phyloP scores from a whole-genome alignment of 1,140 invertebrate species.

The Papilio aristodemus region DNA sequence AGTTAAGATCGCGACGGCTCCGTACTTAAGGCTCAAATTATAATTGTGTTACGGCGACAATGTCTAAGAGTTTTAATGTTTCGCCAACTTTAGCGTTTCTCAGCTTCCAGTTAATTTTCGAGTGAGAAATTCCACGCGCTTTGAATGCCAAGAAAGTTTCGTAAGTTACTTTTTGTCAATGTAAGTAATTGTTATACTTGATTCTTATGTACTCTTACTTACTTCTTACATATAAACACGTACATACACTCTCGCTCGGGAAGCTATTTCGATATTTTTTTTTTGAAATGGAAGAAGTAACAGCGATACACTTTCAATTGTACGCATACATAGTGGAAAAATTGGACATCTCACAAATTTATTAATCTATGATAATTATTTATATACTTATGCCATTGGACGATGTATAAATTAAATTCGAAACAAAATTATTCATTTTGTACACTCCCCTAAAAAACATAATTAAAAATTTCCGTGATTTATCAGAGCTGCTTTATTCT shows the following conservation, averaged over 20 bases:
- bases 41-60: constrained; percentile 9
- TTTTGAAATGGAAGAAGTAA: no score
- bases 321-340: no score
- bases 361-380: no score
- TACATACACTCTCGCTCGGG: neutral
- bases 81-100: neutral
- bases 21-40: neutral
- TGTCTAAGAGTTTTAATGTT: constrained; percentile 7
- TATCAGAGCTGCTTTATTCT: neutral
- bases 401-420: neutral
- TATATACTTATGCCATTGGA: neutral
- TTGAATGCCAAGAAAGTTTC: constrained; percentile 4
- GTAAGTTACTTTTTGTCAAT: neutral
- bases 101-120: constrained; percentile 6
- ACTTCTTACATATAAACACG: neutral
- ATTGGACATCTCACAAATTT: no score
- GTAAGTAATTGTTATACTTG: neutral
- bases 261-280: no score
- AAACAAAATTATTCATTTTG: constrained; percentile 4
- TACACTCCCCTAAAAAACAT: neutral
- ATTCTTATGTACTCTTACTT: neutral
- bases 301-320: no score
- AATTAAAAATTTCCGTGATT: constrained; percentile 11
- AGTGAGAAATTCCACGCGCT: constrained; percentile 1
- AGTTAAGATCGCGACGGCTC: neutral